Evolutionary conservation across 2,113 vertebrate genomes (phyloP).

Genomic region (Menura novaehollandiae): DNA sequence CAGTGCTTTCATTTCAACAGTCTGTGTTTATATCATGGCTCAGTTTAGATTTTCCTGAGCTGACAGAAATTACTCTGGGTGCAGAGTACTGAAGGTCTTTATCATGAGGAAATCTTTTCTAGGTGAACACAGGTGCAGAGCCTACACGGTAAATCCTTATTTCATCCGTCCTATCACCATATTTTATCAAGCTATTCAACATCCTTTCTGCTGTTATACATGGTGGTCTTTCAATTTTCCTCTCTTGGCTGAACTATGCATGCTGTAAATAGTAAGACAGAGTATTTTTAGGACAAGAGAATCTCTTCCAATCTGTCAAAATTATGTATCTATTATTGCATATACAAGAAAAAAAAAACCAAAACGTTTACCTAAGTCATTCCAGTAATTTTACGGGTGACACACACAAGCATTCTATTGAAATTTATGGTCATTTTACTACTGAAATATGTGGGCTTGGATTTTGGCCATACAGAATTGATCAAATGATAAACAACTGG

Average conservation of each 20-base stretch:
- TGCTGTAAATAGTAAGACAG: not conserved
- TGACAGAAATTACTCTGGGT: not conserved
- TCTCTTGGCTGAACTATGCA: not conserved
- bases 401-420: not conserved
- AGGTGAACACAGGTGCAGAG: not conserved
- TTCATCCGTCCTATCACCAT: not conserved
- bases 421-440: not conserved
- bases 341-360: not conserved
- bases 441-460: not conserved
- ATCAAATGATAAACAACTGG: not conserved
- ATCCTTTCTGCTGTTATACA: not conserved
- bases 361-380: not conserved
- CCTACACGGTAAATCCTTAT: not conserved
- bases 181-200: not conserved
- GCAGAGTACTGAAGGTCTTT: slow-evolving; percentile 20
- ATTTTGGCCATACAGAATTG: not conserved
- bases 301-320: not conserved
- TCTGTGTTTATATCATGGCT: not conserved
- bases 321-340: not conserved
- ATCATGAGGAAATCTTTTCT: not conserved
- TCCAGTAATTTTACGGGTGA: not conserved
- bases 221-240: not conserved
- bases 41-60: slow-evolving; percentile 37
- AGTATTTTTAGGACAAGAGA: not conserved
- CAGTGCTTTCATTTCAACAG: not conserved